phyloP scores from a whole-genome alignment of 1,140 invertebrate genomes.

The Saccostrea glomerata region DNA sequence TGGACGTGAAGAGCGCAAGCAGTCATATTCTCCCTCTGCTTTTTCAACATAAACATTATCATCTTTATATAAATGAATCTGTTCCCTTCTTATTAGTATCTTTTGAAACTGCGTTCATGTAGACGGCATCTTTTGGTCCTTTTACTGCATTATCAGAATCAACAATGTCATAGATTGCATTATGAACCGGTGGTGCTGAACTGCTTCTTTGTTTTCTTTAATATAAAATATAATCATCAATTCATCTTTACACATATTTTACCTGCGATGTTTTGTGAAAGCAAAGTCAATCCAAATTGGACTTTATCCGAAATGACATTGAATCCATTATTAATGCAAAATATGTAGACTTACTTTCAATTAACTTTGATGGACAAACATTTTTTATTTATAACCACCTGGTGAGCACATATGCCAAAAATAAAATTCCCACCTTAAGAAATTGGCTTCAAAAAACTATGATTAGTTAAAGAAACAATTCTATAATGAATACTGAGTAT shows the following conservation, averaged over 20 bases:
- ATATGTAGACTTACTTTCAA: too few relatives aligned
- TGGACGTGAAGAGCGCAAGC: background rate
- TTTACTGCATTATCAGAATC: background rate
- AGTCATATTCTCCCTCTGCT: background rate
- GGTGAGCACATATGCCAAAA: too few relatives aligned
- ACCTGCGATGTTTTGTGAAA: background rate
- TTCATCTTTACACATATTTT: too few relatives aligned
- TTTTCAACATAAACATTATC: background rate
- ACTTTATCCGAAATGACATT: too few relatives aligned
- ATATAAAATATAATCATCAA: background rate
- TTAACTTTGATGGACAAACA: too few relatives aligned
- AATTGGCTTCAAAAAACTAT: too few relatives aligned
- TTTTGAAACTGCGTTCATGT: background rate
- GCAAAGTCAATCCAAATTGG: background rate
- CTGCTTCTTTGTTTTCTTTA: background rate
- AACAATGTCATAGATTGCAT: background rate
- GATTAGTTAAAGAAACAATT: too few relatives aligned
- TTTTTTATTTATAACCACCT: too few relatives aligned
- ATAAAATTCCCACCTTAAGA: too few relatives aligned
- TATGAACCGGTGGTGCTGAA: background rate
- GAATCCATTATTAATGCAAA: too few relatives aligned
- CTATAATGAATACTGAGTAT: too few relatives aligned
- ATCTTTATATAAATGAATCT: background rate
- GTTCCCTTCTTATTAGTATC: background rate
- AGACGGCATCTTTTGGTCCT: background rate